phyloP scores from a whole-genome alignment of 2,113 vertebrate genomes.

The Chaetodon auriga region DNA sequence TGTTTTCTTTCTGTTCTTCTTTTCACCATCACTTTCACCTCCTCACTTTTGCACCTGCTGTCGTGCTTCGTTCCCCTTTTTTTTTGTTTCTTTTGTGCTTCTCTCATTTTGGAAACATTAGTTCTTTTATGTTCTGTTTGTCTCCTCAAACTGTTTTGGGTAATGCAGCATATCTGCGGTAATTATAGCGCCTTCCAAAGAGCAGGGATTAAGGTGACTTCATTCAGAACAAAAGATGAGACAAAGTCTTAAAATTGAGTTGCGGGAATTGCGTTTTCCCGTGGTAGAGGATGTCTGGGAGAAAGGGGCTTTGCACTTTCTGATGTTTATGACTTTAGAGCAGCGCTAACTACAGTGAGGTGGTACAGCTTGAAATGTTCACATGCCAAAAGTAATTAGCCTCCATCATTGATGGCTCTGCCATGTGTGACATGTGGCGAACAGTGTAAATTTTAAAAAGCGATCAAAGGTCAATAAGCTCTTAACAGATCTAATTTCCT shows the following conservation, averaged over 20 bases:
- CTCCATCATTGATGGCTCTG: background rate
- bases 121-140: constrained; percentile 49
- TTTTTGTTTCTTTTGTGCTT: constrained; percentile 16
- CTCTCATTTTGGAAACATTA: constrained; percentile 23
- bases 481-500: constrained; percentile 29
- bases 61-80: background rate
- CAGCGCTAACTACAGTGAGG: background rate
- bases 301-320: background rate
- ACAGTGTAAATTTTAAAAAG: constrained; percentile 1
- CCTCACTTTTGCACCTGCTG: background rate
- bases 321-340: constrained; percentile 27
- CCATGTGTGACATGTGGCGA: constrained; percentile 1
- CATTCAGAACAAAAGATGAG: constrained; percentile 40
- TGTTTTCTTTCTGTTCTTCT: background rate
- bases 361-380: constrained; percentile 33
- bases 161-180: constrained; percentile 32
- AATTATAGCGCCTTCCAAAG: constrained; percentile 64
- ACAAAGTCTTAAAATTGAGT: constrained; percentile 36
- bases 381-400: constrained; percentile 36
- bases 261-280: constrained; percentile 33
- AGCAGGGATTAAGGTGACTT: constrained; percentile 53
- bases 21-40: background rate
- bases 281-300: background rate
- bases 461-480: constrained; percentile 27
- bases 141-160: constrained; percentile 43